Evolutionary conservation across 64 coral and sea anemone species (phyloP).

Genomic region (Trachythela sp.): DNA sequence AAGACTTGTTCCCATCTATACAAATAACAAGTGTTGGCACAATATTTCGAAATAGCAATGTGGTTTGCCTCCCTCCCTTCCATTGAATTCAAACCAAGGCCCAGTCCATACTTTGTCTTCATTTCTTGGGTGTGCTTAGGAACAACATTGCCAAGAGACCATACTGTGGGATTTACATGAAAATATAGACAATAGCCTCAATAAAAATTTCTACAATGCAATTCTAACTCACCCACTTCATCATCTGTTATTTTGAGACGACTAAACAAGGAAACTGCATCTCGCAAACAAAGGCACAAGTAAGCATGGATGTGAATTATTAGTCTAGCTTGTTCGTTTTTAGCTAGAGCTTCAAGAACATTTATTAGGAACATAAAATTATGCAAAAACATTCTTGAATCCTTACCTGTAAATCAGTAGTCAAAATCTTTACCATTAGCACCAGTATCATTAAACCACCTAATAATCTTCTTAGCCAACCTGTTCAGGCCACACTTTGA

Average conservation of each 20-base stretch:
- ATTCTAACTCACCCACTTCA: constrained; percentile 14
- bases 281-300: background rate
- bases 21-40: constrained; percentile 22
- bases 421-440: constrained; percentile 47
- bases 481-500: constrained; percentile 6
- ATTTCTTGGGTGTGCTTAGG: constrained; percentile 22
- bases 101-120: background rate
- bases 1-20: constrained; percentile 48
- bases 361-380: constrained; percentile 21
- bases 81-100: constrained; percentile 28
- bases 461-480: constrained; percentile 2
- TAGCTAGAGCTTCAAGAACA: constrained; percentile 11
- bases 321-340: constrained; percentile 22
- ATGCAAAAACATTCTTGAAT: constrained; percentile 63
- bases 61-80: constrained; percentile 49
- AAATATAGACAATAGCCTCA: constrained; percentile 26
- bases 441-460: constrained; percentile 43
- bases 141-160: constrained; percentile 32
- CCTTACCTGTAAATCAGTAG: constrained; percentile 68
- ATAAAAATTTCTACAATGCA: constrained; percentile 32
- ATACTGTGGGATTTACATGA: constrained; percentile 30
- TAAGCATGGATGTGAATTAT: constrained; percentile 30
- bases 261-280: constrained; percentile 36
- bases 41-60: background rate
- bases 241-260: constrained; percentile 29